Percentiles rank a stretch among this genome's conserved stretches.
Conservation (phyloP, 2,888 invertebrate species). For the Eupithecia pulchellata region DNA sequence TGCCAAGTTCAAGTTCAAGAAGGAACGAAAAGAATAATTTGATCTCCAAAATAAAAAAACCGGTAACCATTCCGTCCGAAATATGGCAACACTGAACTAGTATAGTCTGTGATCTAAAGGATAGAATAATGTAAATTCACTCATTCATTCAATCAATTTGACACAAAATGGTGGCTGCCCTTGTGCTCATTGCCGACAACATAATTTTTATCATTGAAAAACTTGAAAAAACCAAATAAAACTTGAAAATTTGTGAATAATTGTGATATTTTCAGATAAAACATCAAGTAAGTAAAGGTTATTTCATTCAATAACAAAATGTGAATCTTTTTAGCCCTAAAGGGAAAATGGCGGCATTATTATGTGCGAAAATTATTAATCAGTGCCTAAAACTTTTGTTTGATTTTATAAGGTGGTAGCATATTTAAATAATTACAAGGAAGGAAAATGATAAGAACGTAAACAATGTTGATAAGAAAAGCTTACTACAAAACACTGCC, state of each 20-base stretch:
- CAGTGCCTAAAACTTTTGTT: constrained; percentile 4
- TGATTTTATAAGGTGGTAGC: constrained; percentile 49
- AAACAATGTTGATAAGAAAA: constrained; percentile 47
- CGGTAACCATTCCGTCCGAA: neutral
- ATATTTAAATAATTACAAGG: constrained; percentile 46
- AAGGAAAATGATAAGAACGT: constrained; percentile 55
- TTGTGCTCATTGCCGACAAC: constrained; percentile 83
- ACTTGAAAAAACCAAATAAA: constrained; percentile 65
- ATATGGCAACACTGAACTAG: constrained; percentile 36
- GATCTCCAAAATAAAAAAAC: neutral
- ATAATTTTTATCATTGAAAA: constrained; percentile 69
- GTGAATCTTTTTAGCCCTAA: neutral
- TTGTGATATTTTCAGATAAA: constrained; percentile 36
- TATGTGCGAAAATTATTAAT: neutral
- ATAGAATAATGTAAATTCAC: neutral
- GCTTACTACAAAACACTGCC: neutral
- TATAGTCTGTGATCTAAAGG: constrained; percentile 29
- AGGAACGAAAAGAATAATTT: neutral
- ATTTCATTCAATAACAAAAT: neutral
- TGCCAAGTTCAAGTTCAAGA: neutral
- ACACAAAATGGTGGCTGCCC: constrained; percentile 81
- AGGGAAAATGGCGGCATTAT: constrained; percentile 32
- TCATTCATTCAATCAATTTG: constrained; percentile 23
- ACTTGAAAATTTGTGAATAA: constrained; percentile 38
- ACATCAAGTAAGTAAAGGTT: constrained; percentile 56